These are phyloP conservation scores for Tenthredo livida DNA, from an alignment of 2,888 invertebrate genomes.

Conservation along the genomic window DNA sequence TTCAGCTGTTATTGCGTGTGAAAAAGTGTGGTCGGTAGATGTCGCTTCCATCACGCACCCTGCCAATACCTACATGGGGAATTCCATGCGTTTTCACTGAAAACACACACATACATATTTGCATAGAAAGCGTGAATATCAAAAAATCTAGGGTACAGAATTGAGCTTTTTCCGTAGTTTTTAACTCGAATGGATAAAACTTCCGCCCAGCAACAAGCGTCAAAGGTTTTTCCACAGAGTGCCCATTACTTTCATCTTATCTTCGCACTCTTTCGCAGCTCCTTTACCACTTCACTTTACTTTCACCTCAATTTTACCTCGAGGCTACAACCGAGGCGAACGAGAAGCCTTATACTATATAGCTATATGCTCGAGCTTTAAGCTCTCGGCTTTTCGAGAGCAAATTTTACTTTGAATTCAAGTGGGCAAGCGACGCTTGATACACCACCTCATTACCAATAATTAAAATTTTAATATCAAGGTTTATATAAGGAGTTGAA, in stretches of 20 bases:
- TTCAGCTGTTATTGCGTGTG: no score
- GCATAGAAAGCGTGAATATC: neutral
- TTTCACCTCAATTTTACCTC: conserved; percentile 46
- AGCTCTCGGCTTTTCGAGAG: neutral
- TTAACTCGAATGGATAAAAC: conserved; percentile 24
- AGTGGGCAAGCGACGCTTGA: conserved; percentile 30
- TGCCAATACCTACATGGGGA: no score
- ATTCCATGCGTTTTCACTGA: no score
- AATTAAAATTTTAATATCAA: conserved; percentile 5
- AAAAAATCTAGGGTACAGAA: neutral
- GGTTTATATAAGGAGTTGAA: neutral
- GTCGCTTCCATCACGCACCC: no score
- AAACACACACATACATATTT: neutral
- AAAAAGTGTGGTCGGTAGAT: no score
- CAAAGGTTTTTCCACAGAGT: conserved; percentile 19
- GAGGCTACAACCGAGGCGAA: conserved; percentile 14
- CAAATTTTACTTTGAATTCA: conserved; percentile 39
- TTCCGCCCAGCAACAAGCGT: conserved; percentile 34
- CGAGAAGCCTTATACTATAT: neutral
- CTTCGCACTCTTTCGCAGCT: conserved; percentile 25
- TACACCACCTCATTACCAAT: conserved; percentile 22
- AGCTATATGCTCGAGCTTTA: neutral
- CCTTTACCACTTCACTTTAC: conserved; percentile 17
- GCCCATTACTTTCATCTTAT: conserved; percentile 46
- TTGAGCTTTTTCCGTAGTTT: conserved; percentile 21